Evolutionary conservation across 2,888 invertebrate genomes (phyloP).

Genomic region (Cheilosia impressa): DNA sequence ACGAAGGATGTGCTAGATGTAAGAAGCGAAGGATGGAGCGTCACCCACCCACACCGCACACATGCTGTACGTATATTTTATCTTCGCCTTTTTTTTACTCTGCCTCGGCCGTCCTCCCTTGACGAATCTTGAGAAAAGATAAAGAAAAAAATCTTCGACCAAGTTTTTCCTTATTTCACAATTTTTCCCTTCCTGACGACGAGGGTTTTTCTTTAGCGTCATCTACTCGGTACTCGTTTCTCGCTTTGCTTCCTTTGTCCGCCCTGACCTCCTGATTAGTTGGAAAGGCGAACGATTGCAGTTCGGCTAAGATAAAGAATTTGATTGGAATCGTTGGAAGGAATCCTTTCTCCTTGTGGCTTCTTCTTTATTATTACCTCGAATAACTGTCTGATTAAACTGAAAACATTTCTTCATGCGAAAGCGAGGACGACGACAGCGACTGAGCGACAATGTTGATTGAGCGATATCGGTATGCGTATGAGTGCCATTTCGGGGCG

Average conservation of each 20-base stretch:
- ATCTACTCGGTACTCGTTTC: background rate
- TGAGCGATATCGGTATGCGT: background rate
- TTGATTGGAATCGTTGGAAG: conserved; percentile 65
- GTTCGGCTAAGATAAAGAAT: conserved; percentile 71
- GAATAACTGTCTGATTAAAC: conserved; percentile 74
- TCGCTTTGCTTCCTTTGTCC: conserved; percentile 7
- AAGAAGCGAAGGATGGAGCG: conserved; percentile 17
- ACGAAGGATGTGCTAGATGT: conserved; percentile 37
- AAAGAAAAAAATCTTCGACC: conserved; percentile 15
- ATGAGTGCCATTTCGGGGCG: conserved; percentile 7
- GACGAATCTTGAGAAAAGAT: conserved; percentile 5
- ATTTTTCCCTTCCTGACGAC: conserved; percentile 35
- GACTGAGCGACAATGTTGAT: conserved; percentile 30
- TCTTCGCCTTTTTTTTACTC: conserved; percentile 13
- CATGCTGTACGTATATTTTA: conserved; percentile 30
- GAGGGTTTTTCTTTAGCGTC: conserved; percentile 42
- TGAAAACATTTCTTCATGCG: conserved; percentile 69
- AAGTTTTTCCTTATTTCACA: conserved; percentile 68
- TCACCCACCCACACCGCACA: conserved; percentile 12
- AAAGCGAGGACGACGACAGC: conserved; percentile 49
- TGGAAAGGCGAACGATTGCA: conserved; percentile 60
- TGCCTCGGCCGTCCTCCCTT: background rate
- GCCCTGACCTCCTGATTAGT: conserved; percentile 66
- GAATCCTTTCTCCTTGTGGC: conserved; percentile 51
- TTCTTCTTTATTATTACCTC: conserved; percentile 45